Percentiles rank a stretch among this genome's conserved stretches.
Evolutionary conservation across 2,113 vertebrate species (phyloP).

Genomic region (Proteles cristata): DNA sequence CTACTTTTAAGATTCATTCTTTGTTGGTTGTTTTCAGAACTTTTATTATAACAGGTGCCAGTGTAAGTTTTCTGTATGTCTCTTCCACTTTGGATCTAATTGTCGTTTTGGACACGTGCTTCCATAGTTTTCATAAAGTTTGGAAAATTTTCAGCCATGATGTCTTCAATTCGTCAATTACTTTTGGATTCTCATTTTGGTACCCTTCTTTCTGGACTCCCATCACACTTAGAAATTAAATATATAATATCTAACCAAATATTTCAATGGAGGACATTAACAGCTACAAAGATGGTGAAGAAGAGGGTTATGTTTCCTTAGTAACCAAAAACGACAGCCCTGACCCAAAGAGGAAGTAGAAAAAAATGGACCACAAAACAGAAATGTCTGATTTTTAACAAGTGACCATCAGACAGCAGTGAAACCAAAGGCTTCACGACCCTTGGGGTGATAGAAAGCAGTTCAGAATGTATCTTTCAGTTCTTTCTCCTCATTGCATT

Average conservation of each 20-base stretch:
- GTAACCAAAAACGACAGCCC: no score
- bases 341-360: not conserved
- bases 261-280: not conserved
- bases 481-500: not conserved
- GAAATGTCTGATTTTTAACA: not conserved
- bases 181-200: not conserved
- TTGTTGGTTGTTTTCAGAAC: not conserved
- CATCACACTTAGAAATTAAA: not conserved
- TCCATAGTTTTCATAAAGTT: not conserved
- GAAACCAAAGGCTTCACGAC: not conserved
- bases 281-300: accelerated
- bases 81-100: not conserved
- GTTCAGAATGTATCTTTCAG: not conserved
- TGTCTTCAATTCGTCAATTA: not conserved
- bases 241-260: not conserved
- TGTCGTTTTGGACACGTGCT: not conserved
- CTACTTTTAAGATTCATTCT: not conserved
- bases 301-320: not conserved
- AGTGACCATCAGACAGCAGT: not conserved
- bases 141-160: not conserved
- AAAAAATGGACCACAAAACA: not conserved
- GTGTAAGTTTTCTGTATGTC: not conserved
- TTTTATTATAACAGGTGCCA: not conserved
- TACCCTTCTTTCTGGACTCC: not conserved
- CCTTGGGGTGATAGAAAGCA: not conserved